Base-by-base conservation (phyloP, 2,888 invertebrate species). In the Drosophila formosana region DNA sequence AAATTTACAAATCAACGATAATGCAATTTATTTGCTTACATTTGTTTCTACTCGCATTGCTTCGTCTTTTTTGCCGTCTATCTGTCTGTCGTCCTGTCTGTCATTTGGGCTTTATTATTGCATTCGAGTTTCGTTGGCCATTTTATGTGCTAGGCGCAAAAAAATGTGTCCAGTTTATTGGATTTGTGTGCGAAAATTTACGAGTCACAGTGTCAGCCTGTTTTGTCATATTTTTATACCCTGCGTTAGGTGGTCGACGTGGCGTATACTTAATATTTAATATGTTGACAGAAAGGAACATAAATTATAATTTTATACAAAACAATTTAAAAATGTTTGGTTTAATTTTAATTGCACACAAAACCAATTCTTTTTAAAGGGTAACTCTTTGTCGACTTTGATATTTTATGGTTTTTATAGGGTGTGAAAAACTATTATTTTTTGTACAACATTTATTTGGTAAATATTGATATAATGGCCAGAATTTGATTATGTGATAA, bases 1-100 rank as follows among this genome's bases (percentile, higher is more conserved):
- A 84, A 88, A 87, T 84, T 83, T 72, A 70, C 71, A 82, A 89
- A 87, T 84, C 87, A 87, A 86, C 80, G 74, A 84, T 83, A 87
- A 82, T 82, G 87, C 81, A 88, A 88, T 82, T 83, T 88, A 77
- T 82, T 72, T 69, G 66, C 73, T 30, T 46, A 63, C 30, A 57
- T 28, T 26, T 57, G 26, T 34, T 25, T 52, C 41, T 39, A 56
- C 26, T 45, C 26, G 26, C n/a, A 49, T 47, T 49, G 61, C 34
- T 64, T 65, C 9, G 32, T 32, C 32, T 67, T 47, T 51, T 37
- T 41, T 9, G 51, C 57, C 34, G 55, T 13, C 7, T 34, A 28
- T 52, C 30, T 65, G 23, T 39, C 39, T 53, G 28, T 30, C 7
- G 18, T 41, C 53, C 45, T 55, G 34, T 41, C 52, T 53, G 52